These are phyloP conservation scores for Zele albiditarsus DNA, from an alignment of 2,888 invertebrate species.

Conservation along the genomic window DNA sequence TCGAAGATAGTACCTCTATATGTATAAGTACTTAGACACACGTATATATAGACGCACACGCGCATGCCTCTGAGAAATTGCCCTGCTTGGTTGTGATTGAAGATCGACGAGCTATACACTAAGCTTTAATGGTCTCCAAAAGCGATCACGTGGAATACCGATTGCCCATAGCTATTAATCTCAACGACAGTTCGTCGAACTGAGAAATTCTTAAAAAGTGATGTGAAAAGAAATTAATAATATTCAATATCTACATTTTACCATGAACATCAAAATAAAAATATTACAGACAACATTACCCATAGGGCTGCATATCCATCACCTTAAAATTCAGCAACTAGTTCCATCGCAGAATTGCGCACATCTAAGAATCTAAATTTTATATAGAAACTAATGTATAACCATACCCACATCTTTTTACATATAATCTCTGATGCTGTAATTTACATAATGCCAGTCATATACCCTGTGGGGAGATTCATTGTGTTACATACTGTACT, in stretches of 20 bases:
- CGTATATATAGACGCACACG: slow-evolving; percentile 4
- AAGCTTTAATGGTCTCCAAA: slow-evolving; percentile 51
- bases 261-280: no score
- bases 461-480: no score
- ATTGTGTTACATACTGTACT: no score
- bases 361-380: no score
- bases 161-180: slow-evolving; percentile 36
- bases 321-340: no score
- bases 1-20: slow-evolving; percentile 8
- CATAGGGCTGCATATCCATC: no score
- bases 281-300: no score
- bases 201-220: background rate
- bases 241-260: background rate
- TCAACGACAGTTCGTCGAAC: slow-evolving; percentile 28
- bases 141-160: slow-evolving; percentile 48
- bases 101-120: slow-evolving; percentile 43
- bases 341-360: no score
- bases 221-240: background rate
- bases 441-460: no score
- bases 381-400: no score
- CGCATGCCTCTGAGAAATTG: slow-evolving; percentile 49
- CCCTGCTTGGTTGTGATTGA: slow-evolving; percentile 30
- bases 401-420: no score
- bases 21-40: background rate
- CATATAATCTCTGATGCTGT: no score